Conservation (phyloP, 2,113 vertebrate genomes). For the Eurypyga helias region DNA sequence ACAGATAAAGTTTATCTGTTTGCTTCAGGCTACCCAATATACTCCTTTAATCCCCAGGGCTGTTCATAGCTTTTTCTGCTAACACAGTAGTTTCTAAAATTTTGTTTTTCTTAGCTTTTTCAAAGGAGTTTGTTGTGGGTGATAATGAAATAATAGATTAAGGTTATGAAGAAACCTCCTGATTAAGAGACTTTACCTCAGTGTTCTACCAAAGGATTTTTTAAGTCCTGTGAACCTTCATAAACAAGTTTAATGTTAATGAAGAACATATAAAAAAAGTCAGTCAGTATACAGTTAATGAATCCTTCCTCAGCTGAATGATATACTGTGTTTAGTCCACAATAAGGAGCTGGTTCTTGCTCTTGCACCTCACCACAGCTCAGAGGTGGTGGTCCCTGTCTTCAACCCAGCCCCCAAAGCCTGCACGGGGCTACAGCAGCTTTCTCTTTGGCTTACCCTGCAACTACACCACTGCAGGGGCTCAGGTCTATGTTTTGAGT, state of each 20-base stretch:
- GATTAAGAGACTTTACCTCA: neutral
- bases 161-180: neutral
- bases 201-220: neutral
- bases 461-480: rapidly evolving
- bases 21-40: neutral
- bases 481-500: neutral
- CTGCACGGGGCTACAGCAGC: neutral
- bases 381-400: no score
- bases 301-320: neutral
- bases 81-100: neutral
- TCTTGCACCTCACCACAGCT: neutral
- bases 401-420: neutral
- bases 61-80: neutral
- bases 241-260: neutral
- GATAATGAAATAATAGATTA: neutral
- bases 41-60: neutral
- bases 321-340: neutral
- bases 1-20: neutral
- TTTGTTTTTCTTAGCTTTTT: neutral
- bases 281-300: rapidly evolving
- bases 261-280: neutral
- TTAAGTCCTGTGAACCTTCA: neutral
- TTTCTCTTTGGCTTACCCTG: neutral
- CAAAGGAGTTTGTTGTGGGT: neutral
- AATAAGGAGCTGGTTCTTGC: rapidly evolving